Base-by-base conservation (phyloP, 2,888 invertebrate species). In the Napeogenes inachia region DNA sequence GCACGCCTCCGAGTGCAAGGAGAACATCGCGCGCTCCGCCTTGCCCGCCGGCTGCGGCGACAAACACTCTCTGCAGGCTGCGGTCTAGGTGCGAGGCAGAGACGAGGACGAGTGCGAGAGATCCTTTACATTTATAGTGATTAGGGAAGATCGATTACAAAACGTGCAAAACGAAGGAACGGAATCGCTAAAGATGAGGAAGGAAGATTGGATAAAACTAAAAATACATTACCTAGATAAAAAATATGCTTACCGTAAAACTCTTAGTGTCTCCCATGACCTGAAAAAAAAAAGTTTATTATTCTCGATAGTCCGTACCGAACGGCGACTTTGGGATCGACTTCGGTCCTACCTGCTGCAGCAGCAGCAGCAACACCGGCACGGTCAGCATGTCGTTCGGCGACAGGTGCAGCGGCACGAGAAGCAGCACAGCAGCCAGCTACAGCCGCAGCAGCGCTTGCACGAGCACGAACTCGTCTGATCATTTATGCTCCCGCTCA, bases 11-110 rank as follows among this genome's bases (percentile, higher is more conserved):
- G 87, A 89, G 73, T 90, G 89, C 56, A 80, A 78, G 56, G 82
- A 85, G 75, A 90, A 85, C 89, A 89, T 87, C 62, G 85, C 85
- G 69, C 79, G 79, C 70, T 87, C 85, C 53, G 84, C 84, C 61
- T 89, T 89, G 60, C 87, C 85, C 32, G 87, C 69, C 13, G 73
- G 68, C 87, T 87, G 68, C 0, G 30, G 30, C n/a, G n/a, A 50
- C 47, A 21, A 47, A 2, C n/a, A 6, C 21, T 4, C 21, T 4
- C n/a, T 21, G n/a, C 6, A 47, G 47, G 21, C n/a, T 21, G n/a
- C 6, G n/a, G 47, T n/a, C 13, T 13, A 47, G 47, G 4, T 13
- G 4, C 47, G n/a, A 13, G 21, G 1, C 13, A 4, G 13, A 35
- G 35, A 4, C 35, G 2, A 5, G 35, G 35, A 35, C 35, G 35